A percentile compares a stretch with the other conserved stretches of the same genome.
Conservation (phyloP, 2,113 vertebrate genomes). For the Pedetes capensis region DNA sequence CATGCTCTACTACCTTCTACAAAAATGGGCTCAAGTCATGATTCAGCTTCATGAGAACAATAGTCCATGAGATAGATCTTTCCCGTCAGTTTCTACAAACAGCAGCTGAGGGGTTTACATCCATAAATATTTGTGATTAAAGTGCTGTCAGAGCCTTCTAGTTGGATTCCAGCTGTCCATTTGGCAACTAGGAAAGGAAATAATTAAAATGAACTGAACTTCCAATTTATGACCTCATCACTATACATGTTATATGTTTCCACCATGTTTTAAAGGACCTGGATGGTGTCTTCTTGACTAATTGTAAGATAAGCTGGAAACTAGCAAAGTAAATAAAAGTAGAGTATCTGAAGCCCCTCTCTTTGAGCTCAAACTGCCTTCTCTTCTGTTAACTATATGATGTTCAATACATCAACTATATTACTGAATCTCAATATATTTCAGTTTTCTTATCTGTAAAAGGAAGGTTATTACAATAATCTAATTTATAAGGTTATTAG, state of each 20-base stretch:
- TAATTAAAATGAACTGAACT: neutral
- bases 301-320: neutral
- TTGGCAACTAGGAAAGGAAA: neutral
- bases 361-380: neutral
- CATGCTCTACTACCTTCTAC: neutral
- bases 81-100: neutral
- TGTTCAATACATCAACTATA: neutral
- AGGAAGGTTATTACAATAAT: neutral
- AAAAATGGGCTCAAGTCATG: neutral
- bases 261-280: neutral
- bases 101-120: neutral
- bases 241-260: fast-evolving
- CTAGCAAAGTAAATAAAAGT: neutral
- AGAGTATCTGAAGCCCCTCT: neutral
- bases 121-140: neutral
- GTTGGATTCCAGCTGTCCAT: neutral
- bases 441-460: neutral
- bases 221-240: neutral
- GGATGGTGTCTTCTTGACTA: neutral
- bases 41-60: neutral
- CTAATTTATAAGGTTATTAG: neutral
- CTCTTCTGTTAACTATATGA: neutral
- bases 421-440: neutral
- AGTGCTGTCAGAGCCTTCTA: neutral
- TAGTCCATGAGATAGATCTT: neutral